phyloP scores from a whole-genome alignment of 2,797 vertebrate genomes.

The Enteromius mattozi region DNA sequence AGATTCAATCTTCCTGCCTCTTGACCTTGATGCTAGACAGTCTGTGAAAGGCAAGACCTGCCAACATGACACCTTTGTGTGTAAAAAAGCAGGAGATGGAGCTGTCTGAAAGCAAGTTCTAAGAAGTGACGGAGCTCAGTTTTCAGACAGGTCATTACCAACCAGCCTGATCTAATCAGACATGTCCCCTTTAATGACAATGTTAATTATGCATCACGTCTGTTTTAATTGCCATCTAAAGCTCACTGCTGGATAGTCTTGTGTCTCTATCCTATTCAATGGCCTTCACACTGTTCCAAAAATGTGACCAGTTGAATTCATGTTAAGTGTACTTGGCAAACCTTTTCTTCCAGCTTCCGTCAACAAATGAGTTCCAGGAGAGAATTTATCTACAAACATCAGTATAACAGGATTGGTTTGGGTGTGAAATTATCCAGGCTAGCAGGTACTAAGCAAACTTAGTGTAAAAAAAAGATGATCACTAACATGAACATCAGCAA shows the following conservation, averaged over 20 bases:
- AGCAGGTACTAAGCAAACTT: constrained; percentile 51
- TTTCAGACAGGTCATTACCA: constrained; percentile 53
- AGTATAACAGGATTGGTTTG: constrained; percentile 53
- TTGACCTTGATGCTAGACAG: constrained; percentile 4
- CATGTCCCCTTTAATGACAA: constrained; percentile 41
- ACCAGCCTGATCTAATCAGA: constrained; percentile 52
- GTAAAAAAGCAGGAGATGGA: constrained; percentile 24
- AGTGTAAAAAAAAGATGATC: constrained; percentile 11
- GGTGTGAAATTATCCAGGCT: constrained; percentile 61
- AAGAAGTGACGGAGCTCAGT: constrained; percentile 32
- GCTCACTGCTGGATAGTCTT: constrained; percentile 7
- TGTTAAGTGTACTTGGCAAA: constrained; percentile 13
- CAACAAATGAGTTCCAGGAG: constrained; percentile 28
- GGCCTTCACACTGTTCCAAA: background rate
- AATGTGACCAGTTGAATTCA: background rate
- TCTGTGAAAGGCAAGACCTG: constrained; percentile 32
- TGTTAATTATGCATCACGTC: constrained; percentile 52
- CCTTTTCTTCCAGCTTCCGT: background rate
- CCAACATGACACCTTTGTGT: constrained; percentile 42
- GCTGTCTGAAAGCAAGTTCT: constrained; percentile 36
- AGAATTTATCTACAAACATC: constrained; percentile 42
- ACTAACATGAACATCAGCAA: background rate
- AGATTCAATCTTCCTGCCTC: background rate
- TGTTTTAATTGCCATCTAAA: constrained; percentile 39
- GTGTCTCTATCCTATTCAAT: constrained; percentile 32